These are phyloP conservation scores for Trachelus troglodyta DNA, from an alignment of 2,888 invertebrate species.

Conservation along the genomic window DNA sequence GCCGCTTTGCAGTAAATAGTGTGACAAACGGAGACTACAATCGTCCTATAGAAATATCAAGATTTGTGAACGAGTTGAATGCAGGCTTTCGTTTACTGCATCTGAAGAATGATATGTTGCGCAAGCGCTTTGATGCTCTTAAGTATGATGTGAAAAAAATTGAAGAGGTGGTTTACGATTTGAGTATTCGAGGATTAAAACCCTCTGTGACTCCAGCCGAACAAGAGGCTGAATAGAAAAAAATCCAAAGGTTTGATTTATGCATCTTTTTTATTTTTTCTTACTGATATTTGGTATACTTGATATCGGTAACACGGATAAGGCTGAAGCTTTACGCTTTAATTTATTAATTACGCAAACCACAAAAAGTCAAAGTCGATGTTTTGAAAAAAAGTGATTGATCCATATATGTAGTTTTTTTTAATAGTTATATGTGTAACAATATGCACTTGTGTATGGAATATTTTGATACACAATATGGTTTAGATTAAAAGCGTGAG, in stretches of 20 bases:
- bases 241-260: not conserved
- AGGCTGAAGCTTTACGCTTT: not conserved
- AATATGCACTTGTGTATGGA: not conserved
- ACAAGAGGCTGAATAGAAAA: not conserved
- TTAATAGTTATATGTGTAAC: not conserved
- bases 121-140: slow-evolving; percentile 87
- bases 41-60: slow-evolving; percentile 83
- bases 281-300: not conserved
- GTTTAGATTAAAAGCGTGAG: not conserved
- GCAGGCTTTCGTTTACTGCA: slow-evolving; percentile 91
- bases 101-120: slow-evolving; percentile 88
- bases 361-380: not conserved
- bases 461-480: not conserved
- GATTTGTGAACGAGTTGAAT: slow-evolving; percentile 88
- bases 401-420: not conserved
- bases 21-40: slow-evolving; percentile 87
- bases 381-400: not conserved
- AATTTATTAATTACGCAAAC: not conserved
- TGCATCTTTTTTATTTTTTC: not conserved
- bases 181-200: slow-evolving; percentile 83
- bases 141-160: slow-evolving; percentile 95
- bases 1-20: slow-evolving; percentile 85
- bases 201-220: slow-evolving; percentile 50
- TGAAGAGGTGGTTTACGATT: slow-evolving; percentile 90
- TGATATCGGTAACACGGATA: not conserved